These are phyloP conservation scores for Anhinga anhinga DNA, from an alignment of 2,113 vertebrate genomes.

Conservation along the genomic window DNA sequence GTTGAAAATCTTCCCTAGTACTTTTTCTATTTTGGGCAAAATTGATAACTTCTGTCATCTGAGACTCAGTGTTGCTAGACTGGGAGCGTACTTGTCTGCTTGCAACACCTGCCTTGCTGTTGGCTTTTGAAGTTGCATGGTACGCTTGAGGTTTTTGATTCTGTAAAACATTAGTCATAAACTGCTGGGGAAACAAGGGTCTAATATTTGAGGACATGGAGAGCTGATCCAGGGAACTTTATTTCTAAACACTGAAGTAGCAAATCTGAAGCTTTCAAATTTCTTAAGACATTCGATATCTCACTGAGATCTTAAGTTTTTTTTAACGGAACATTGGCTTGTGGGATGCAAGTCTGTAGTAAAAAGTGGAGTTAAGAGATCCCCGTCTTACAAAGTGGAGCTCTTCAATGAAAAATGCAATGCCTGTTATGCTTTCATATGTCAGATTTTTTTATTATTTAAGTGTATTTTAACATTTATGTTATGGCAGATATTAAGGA, in stretches of 20 bases:
- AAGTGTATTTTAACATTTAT: neutral
- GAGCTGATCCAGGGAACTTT: neutral
- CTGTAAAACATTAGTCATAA: neutral
- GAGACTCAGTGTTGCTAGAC: neutral
- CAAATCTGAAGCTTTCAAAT: neutral
- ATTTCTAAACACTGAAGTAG: neutral
- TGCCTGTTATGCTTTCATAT: neutral
- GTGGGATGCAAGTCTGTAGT: neutral
- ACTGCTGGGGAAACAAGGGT: neutral
- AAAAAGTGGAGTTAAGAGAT: neutral
- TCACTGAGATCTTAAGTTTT: neutral
- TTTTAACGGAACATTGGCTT: rapidly evolving
- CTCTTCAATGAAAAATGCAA: neutral
- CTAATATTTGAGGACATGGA: neutral
- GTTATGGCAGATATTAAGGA: neutral
- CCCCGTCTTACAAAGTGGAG: neutral
- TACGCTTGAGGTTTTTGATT: neutral
- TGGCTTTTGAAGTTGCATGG: neutral
- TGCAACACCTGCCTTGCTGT: neutral
- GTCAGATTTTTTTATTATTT: neutral
- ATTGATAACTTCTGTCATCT: neutral
- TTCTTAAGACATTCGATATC: neutral
- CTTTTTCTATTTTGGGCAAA: neutral
- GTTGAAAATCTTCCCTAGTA: neutral
- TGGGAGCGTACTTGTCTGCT: neutral